Percentiles rank a stretch among this genome's conserved stretches.
These are phyloP conservation scores for Xiphophorus hellerii DNA, from an alignment of 2,113 vertebrate species.

Conservation along the genomic window DNA sequence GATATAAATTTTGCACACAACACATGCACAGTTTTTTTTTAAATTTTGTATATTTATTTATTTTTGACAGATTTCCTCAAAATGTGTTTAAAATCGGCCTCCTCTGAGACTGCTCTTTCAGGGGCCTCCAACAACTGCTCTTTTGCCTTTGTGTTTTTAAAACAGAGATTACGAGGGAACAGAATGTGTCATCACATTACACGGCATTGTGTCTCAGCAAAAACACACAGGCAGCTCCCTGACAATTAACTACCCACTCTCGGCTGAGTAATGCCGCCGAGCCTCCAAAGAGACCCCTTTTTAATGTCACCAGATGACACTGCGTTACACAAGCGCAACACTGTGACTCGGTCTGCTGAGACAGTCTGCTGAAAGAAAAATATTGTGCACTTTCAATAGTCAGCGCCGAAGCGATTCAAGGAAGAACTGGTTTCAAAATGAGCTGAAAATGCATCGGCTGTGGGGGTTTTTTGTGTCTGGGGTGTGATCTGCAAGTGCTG, in stretches of 20 bases:
- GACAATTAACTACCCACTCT: conserved; percentile 78
- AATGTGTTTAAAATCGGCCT: neutral
- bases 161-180: conserved; percentile 59
- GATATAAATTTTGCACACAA: conserved; percentile 5
- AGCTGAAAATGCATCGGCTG: conserved; percentile 13
- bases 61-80: neutral
- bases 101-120: neutral
- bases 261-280: conserved; percentile 57
- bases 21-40: neutral
- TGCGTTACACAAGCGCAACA: conserved; percentile 72
- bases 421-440: neutral
- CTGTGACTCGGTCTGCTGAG: conserved; percentile 64
- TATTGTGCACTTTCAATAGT: conserved; percentile 47
- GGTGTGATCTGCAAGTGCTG: neutral
- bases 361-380: conserved; percentile 61
- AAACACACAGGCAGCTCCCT: conserved; percentile 67
- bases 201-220: conserved; percentile 63
- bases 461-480: neutral
- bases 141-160: conserved; percentile 60
- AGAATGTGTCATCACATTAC: conserved; percentile 72
- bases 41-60: neutral
- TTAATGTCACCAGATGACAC: conserved; percentile 72
- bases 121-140: conserved; percentile 32
- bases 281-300: conserved; percentile 68
- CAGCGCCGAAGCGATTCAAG: conserved; percentile 23